Evolutionary conservation across 2,888 invertebrate genomes (phyloP).

Genomic region (Cantharis rufa): DNA sequence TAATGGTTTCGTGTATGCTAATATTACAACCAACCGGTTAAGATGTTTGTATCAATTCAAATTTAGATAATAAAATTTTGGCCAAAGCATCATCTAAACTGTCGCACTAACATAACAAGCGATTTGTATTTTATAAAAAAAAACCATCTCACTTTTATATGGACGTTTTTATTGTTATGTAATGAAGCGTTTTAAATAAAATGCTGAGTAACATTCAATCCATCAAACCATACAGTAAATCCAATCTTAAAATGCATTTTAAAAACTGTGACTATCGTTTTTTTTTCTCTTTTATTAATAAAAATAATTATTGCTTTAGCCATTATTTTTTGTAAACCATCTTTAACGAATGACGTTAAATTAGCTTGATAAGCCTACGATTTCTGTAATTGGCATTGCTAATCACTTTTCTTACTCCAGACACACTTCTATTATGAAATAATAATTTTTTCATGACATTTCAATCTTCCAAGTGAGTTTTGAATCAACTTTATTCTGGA

Average conservation of each 20-base stretch:
- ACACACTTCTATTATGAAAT: not conserved
- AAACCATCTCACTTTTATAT: not conserved
- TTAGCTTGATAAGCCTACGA: not conserved
- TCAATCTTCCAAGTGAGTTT: not conserved
- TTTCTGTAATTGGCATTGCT: not conserved
- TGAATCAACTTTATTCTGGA: not conserved
- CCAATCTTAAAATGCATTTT: not conserved
- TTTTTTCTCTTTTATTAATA: not conserved
- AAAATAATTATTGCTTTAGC: not conserved
- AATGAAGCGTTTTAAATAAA: not conserved
- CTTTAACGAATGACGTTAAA: not conserved
- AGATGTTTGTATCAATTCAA: slow-evolving; percentile 20
- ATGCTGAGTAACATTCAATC: not conserved
- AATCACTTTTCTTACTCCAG: not conserved
- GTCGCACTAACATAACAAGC: slow-evolving; percentile 10
- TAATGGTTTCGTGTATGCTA: slow-evolving; percentile 31
- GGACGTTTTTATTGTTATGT: not conserved
- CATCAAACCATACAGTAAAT: not conserved
- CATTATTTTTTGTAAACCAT: not conserved
- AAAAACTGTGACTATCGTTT: not conserved
- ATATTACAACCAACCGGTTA: slow-evolving; percentile 22
- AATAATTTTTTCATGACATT: not conserved
- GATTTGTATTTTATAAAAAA: slow-evolving; percentile 12
- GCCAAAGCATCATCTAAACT: not conserved
- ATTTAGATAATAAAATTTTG: slow-evolving; percentile 26